phyloP scores from a whole-genome alignment of 2,797 vertebrate species.

The Paramormyrops hopkinsi region DNA sequence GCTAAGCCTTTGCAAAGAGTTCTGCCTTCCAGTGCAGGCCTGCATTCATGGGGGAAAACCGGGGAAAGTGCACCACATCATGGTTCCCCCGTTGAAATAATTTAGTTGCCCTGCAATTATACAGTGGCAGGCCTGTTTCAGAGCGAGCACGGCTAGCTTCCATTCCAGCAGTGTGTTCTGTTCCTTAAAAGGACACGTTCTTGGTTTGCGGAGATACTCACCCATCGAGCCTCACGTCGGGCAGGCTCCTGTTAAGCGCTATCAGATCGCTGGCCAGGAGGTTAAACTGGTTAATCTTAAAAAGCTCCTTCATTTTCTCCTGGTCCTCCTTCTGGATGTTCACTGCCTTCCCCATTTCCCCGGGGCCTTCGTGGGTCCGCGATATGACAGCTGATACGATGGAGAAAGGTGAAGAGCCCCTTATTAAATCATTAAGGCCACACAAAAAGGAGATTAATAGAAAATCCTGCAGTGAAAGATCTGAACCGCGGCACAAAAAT shows the following conservation, averaged over 20 bases:
- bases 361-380: slow-evolving; percentile 85
- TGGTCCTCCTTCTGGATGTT: slow-evolving; percentile 85
- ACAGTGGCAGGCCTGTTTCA: background rate
- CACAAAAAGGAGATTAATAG: background rate
- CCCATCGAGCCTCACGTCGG: slow-evolving; percentile 91
- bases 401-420: background rate
- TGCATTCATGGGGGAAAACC: background rate
- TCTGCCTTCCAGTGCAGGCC: background rate
- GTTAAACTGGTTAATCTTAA: slow-evolving; percentile 99
- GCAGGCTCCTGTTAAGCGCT: slow-evolving; percentile 88
- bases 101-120: background rate
- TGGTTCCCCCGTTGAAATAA: background rate
- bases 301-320: slow-evolving; percentile 98
- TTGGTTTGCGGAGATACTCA: slow-evolving; percentile 51
- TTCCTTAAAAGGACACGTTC: background rate
- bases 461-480: background rate
- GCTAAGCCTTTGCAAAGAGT: background rate
- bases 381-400: slow-evolving; percentile 84
- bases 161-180: background rate
- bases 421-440: slow-evolving; percentile 5
- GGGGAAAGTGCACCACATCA: background rate
- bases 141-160: background rate
- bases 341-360: slow-evolving; percentile 95
- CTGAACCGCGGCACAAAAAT: background rate
- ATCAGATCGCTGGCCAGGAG: slow-evolving; percentile 98